Percentiles rank a stretch among this genome's conserved stretches.
phyloP scores from a whole-genome alignment of 2,888 invertebrate species.

The Acleris sparsana region DNA sequence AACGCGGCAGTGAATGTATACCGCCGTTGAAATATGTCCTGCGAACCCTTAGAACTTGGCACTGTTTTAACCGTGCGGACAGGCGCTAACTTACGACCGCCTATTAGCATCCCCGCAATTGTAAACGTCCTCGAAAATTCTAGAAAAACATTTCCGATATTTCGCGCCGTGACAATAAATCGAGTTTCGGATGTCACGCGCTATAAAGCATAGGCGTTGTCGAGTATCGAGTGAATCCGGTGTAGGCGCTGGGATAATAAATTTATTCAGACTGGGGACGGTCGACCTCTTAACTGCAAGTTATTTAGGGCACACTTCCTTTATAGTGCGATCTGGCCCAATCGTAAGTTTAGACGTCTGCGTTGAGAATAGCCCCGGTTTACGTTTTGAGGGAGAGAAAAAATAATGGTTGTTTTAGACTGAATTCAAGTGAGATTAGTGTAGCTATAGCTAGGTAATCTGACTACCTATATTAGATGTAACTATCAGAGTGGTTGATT shows the following conservation, averaged over 20 bases:
- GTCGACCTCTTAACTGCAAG: constrained; percentile 70
- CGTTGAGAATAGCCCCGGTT: not conserved
- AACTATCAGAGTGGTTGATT: too few relatives aligned
- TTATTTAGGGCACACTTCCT: constrained; percentile 81
- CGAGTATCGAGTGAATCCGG: constrained; percentile 80
- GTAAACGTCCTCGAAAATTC: constrained; percentile 42
- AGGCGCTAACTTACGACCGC: constrained; percentile 33
- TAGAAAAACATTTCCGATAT: constrained; percentile 53
- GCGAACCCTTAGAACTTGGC: constrained; percentile 25
- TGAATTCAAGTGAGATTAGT: too few relatives aligned
- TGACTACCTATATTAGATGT: too few relatives aligned
- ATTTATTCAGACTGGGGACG: constrained; percentile 78
- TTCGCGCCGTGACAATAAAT: constrained; percentile 76
- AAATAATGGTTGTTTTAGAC: too few relatives aligned
- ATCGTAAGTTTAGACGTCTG: constrained; percentile 40
- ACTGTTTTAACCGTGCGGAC: constrained; percentile 28
- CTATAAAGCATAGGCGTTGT: constrained; percentile 81
- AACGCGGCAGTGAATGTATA: not conserved
- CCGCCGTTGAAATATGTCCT: constrained; percentile 19
- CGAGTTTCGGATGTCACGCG: constrained; percentile 80
- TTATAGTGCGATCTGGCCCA: constrained; percentile 51
- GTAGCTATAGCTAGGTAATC: too few relatives aligned
- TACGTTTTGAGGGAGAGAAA: not conserved
- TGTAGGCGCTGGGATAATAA: constrained; percentile 60
- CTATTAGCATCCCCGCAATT: constrained; percentile 35